Evolutionary conservation across 1,140 invertebrate genomes (phyloP), one percentile per base, ranked within the genome.

Genomic region (Zaprionus ornatus): DNA sequence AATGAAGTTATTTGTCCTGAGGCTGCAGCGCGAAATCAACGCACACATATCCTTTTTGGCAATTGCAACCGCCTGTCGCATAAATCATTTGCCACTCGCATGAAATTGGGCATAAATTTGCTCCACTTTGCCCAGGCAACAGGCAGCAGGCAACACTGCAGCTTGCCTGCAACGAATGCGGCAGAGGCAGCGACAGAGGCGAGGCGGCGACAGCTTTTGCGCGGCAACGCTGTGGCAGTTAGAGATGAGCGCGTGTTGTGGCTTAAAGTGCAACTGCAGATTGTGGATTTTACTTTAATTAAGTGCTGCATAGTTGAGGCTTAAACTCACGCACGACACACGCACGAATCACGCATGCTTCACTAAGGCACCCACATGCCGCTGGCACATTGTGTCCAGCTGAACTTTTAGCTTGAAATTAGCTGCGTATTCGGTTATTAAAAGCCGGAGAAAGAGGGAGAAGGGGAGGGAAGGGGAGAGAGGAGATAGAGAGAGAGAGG

Each of bases 71-170:
- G 76, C 78, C 85, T 90, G 85, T 90, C 85, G 85, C 85, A 90
- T 90, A 90, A 90, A 90, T 90, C 85, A 90, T 90, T 90, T 85
- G 81, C 81, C 81, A 90, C 79, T 90, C 85, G 85, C 85, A 90
- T 90, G 85, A 90, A 90, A 90, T 90, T 90, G 85, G 81, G 85
- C 85, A 90, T 90, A 90, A 90, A 90, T 90, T 90, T 90, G 85
- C 85, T 90, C 85, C 85, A 90, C 85, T 90, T 90, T 90, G 85
- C 74, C 66, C 40, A 50, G 59, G 17, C 52, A 32, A n/a, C 50
- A 35, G 4, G 25, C 55, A 32, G 12, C 50, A 35, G 4, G 25
- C 55, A 57, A 3, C 55, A 45, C 25, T 32, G 37, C 42, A 54
- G 40, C 60, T 82, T 74, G 84, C 80, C 84, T 82, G n/a, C 80